Conservation (phyloP, 2,797 vertebrate species). For the Rhinogobio ventralis region DNA sequence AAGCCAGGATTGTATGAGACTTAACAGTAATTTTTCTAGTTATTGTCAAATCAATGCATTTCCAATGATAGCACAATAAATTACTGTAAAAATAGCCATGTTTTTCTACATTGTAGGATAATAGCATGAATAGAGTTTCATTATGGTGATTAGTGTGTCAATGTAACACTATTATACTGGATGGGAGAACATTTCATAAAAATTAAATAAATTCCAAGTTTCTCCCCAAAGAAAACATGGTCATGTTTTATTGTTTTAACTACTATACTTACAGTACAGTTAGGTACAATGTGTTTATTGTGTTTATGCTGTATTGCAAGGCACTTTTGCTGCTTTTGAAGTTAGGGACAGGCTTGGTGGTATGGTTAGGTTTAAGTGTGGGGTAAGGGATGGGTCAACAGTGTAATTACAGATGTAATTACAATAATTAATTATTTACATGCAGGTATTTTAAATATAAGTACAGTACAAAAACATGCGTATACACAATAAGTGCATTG, state of each 20-base stretch:
- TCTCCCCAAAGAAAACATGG: neutral
- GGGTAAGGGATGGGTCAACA: neutral
- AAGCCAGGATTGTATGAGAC: neutral
- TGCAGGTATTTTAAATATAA: neutral
- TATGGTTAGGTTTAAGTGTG: no score
- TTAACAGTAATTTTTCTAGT: neutral
- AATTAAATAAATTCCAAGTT: neutral
- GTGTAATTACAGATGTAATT: neutral
- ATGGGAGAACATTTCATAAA: neutral
- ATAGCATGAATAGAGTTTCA: neutral
- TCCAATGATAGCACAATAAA: neutral
- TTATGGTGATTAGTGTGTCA: neutral
- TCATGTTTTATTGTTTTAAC: no score
- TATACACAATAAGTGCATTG: no score
- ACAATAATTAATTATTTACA: neutral
- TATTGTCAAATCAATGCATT: constrained; percentile 2
- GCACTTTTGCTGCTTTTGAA: no score
- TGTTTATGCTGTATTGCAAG: no score
- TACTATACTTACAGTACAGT: no score
- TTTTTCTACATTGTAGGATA: neutral
- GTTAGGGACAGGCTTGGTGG: no score
- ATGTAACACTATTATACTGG: neutral
- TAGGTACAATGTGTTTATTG: no score
- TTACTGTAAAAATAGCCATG: neutral
- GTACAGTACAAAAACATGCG: no score